Base-by-base conservation (phyloP, 2,113 vertebrate species). In the Crotalus tigris region DNA sequence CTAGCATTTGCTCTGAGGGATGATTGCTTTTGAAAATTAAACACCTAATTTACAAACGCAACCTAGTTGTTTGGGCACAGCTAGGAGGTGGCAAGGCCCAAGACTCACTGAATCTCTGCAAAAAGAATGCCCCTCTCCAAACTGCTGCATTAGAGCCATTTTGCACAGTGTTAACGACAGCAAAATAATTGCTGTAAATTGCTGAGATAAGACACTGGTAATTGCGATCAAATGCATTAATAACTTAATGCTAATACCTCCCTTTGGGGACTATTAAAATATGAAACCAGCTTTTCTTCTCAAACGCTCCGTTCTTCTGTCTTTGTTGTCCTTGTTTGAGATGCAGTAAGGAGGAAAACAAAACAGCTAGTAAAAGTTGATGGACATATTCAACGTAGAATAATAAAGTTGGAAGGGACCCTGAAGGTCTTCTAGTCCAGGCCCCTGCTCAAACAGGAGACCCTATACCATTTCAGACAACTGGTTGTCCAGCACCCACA, bases 251-350 rank as follows among this genome's bases (percentile, higher is more conserved):
- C 93, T 90, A 95, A 91, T 95, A 94, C 29, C 93, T 46, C 87
- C 59, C 91, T 92, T 89, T 95, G 90, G 75, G 88, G 51, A 94
- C 58, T 57, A 13, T 15, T 90, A 69, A 94, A 96, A 95, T 90
- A 81, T 92, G 92, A 96, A 97, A 94, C 26, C 94, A 53, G 91
- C 89, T 24, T 58, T 59, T 51, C 49, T 64, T n/a, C 95, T 90
- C 93, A 85, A 85, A 53, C 87, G 53, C 55, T 29, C 88, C 69
- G 49, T 94, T 81, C 6, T 44, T 96, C 96, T 88, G 86, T 81
- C 96, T 91, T 96, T 93, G 75, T 95, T 94, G 90, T 95, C 94
- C 92, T 89, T 95, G 81, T 21, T 90, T 96, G 13, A 89, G 86
- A 88, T 75, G 8, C 91, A 95, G 95, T 93, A 94, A 91, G 89